phyloP scores from a whole-genome alignment of 1,140 invertebrate species.

The Drosophila micromelanica region DNA sequence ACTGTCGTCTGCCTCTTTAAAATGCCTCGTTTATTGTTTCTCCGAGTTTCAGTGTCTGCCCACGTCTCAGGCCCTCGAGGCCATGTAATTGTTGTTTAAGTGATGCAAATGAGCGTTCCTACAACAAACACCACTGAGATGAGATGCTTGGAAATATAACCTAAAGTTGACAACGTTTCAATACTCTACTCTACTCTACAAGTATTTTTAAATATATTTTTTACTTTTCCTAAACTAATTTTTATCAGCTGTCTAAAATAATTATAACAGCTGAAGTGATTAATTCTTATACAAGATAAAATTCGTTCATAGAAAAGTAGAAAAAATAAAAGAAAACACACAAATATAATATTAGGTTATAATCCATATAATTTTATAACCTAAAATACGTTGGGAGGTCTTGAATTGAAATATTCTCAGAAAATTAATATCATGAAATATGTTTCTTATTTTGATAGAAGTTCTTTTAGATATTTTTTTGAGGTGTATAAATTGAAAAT shows the following conservation, averaged over 20 bases:
- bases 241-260: not conserved
- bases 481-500: too few species aligned
- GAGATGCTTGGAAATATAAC: not conserved
- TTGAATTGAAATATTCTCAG: too few species aligned
- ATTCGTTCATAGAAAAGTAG: not conserved
- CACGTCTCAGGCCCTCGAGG: constrained; percentile 35
- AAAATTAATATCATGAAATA: too few species aligned
- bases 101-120: constrained; percentile 62
- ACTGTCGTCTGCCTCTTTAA: constrained; percentile 43
- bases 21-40: constrained; percentile 52
- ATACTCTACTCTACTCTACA: constrained; percentile 5
- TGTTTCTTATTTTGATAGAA: too few species aligned
- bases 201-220: not conserved
- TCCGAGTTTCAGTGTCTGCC: constrained; percentile 9
- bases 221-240: too few species aligned
- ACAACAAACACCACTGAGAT: constrained; percentile 31
- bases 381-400: not conserved
- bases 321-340: not conserved
- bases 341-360: too few species aligned
- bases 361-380: not conserved
- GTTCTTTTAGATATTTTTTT: too few species aligned
- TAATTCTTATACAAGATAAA: too few species aligned
- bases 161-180: not conserved
- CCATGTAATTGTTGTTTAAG: constrained; percentile 64
- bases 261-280: not conserved